phyloP scores from a whole-genome alignment of 2,888 invertebrate species.

The Cheilosia vulpina region DNA sequence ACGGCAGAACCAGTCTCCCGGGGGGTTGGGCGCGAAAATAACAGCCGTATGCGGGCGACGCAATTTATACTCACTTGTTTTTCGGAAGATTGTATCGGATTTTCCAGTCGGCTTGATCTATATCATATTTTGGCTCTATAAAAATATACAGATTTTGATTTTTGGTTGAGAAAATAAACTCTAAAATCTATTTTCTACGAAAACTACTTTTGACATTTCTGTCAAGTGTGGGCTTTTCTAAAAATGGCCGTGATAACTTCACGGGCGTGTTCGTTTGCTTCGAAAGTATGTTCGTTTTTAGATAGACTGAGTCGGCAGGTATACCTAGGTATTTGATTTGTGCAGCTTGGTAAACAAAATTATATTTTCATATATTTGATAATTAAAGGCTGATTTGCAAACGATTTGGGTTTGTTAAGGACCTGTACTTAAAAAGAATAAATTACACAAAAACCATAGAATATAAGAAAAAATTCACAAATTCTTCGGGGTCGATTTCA shows the following conservation, averaged over 20 bases:
- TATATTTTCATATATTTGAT: too few relatives aligned
- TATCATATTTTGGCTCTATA: conserved; percentile 67
- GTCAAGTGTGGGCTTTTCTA: conserved; percentile 71
- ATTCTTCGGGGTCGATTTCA: too few relatives aligned
- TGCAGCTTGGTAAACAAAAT: too few relatives aligned
- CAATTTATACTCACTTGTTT: conserved; percentile 53
- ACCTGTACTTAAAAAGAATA: too few relatives aligned
- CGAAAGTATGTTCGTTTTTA: conserved; percentile 26
- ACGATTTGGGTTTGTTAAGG: too few relatives aligned
- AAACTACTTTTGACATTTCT: conserved; percentile 74
- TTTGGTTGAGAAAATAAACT: conserved; percentile 71
- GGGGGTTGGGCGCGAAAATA: conserved; percentile 75
- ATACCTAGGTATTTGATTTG: too few relatives aligned
- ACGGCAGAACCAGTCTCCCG: conserved; percentile 72
- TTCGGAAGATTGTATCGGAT: conserved; percentile 38
- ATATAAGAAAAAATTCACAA: too few relatives aligned
- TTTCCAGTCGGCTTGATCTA: conserved; percentile 43
- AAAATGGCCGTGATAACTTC: conserved; percentile 61
- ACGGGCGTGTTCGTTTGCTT: conserved; percentile 43
- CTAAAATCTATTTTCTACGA: conserved; percentile 70
- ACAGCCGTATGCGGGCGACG: conserved; percentile 49
- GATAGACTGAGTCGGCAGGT: neutral
- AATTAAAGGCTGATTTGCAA: too few relatives aligned
- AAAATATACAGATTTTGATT: conserved; percentile 61
- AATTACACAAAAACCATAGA: too few relatives aligned